Evolutionary conservation across 2,113 vertebrate species (phyloP), one percentile per base, ranked within the genome.

Genomic region (Eublepharis macularius): DNA sequence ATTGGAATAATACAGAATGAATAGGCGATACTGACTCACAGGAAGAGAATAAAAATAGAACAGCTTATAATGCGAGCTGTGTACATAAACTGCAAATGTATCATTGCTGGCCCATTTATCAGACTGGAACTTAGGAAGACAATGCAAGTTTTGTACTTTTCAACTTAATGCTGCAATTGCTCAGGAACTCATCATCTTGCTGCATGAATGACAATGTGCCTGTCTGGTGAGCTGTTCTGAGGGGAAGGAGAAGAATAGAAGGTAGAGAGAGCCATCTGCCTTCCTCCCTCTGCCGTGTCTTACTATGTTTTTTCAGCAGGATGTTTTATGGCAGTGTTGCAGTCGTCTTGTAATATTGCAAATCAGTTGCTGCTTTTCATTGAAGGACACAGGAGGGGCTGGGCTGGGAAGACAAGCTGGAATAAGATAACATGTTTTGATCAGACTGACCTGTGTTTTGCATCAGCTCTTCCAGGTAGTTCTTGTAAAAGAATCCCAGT

Each of bases 21-120:
- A 60, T 45, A 82, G 49, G 51, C 60, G 70, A 45, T 73, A 43
- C 49, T 82, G 81, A 82, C 51, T 82, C 81, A 82, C 10, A 63
- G 81, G 69, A 82, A 82, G 51, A 73, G 81, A n/a, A 16, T 73
- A 74, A 74, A 82, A 82, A 74, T 74, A 74, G 39, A 82, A 26
- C 81, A 39, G 11, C 51, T 73, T 41, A 57, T 24, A 57, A 41
- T 41, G 63, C 6, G 8, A 81, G 11, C 79, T 47, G 43, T 34
- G 19, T 5, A 11, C 13, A 70, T 51, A 51, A 36, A 34, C 11
- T 54, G 36, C 16, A 54, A 60, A 63, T 73, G 49, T 73, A 57
- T 60, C 49, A 82, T 60, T 74, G 9, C 36, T 82, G 69, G 39
- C 39, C 36, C 49, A 60, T 57, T n/a, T 60, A 74, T 16, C 6